Conservation (phyloP, 2,113 vertebrate genomes). For the Geococcyx californianus region DNA sequence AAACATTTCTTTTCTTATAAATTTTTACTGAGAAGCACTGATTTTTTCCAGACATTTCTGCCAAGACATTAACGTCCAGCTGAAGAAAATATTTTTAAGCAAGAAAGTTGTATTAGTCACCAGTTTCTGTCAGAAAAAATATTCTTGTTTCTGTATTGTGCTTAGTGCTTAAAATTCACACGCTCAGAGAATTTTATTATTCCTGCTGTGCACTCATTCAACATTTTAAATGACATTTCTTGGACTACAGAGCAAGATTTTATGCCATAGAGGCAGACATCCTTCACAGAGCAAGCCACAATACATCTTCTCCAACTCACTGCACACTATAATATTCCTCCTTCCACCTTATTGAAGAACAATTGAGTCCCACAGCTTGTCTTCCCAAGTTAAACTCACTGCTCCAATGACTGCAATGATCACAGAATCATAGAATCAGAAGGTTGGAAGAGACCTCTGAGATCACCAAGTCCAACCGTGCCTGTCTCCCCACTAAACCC, state of each 20-base stretch:
- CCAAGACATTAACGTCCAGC: conserved; percentile 18
- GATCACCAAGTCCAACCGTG: too few species aligned
- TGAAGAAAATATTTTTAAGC: background rate
- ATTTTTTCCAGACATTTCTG: conserved; percentile 22
- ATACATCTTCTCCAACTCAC: background rate
- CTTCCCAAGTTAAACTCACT: background rate
- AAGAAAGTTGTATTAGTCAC: background rate
- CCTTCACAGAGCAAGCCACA: conserved; percentile 22
- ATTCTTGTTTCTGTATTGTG: background rate
- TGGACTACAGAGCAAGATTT: conserved; percentile 27
- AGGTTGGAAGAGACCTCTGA: too few species aligned
- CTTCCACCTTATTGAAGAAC: background rate
- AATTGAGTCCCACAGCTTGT: background rate
- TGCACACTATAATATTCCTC: background rate
- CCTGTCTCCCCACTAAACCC: too few species aligned
- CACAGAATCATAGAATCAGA: too few species aligned
- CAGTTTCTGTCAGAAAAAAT: background rate
- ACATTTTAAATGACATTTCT: conserved; percentile 46
- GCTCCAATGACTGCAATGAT: background rate
- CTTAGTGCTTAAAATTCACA: conserved; percentile 35
- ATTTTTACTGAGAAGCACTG: conserved; percentile 23
- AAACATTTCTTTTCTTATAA: background rate
- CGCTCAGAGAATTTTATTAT: conserved; percentile 1
- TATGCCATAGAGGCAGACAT: background rate
- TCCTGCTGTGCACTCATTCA: conserved; percentile 6